Evolutionary conservation across 2,113 vertebrate species (phyloP), one percentile per base, ranked within the genome.

Genomic region (Silurus asotus): DNA sequence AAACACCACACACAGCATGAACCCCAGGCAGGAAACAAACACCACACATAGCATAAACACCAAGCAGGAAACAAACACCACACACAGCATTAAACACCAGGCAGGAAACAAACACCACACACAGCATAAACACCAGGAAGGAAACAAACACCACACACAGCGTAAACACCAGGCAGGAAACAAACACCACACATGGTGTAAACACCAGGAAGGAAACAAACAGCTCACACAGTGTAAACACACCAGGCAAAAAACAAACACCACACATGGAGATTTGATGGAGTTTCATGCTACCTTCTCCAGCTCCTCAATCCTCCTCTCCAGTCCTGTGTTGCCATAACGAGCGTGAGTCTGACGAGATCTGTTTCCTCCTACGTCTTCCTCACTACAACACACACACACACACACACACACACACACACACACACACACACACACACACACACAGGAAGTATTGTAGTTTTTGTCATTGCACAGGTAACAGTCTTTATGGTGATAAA

Each of bases 271-370:
- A 49, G 49, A n/a, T 53, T 4, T 49, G 37, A 49, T 49, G 17
- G 37, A 78, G 76, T 78, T 78, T 53, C 72, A 75, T 67, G 23
- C 4, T 91, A 98, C 98, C 96, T 93, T 97, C 93, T 99, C 98
- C 91, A 99, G 96, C 84, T 99, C 98, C 84, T 99, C 98, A 90
- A 98, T 91, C 92, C 95, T 96, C 88, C 96, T 97, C 92, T 99
- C 97, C 94, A 97, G 93, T 90, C 91, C n/a, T 25, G 88, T 94
- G 55, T 93, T 94, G 92, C 89, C 92, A 13, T 95, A 95, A 59
- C 95, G 96, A 91, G 88, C 87, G 80, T 96, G 93, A 13, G 89
- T 81, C 85, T 94, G 93, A 85, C 95, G 95, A 14, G 95, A 96
- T 86, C 89, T 89, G 90, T 88, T 94, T 11, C 90, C 92, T 0